Base-by-base conservation (phyloP, 1,140 invertebrate species). In the Sinella curviseta region DNA sequence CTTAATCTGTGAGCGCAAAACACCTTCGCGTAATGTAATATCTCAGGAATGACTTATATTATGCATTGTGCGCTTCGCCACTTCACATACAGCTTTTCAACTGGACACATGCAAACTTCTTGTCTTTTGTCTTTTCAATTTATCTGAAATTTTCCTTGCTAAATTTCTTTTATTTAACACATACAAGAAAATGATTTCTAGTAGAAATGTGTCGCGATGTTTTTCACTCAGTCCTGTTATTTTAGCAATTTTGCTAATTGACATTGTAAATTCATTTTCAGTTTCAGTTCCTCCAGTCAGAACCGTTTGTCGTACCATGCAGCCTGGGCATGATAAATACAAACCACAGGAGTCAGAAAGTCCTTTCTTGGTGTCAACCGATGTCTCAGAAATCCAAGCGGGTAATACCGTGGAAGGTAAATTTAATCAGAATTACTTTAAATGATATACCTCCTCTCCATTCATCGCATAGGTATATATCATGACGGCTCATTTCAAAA, bases 291-390 rank as follows among this genome's bases (percentile, higher is more conserved):
- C 74, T 8, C 74, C 74, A 3, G 74, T 75, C 3, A 36, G 35
- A 26, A 39, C 74, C 14, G 74, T 75, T 26, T 75, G 74, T 30
- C 14, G 28, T 4, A 39, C 12, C 16, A 75, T 75, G 74, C 74
- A 75, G 4, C 74, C 74, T 39, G 74, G 74, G 2, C 74, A 75
- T 30, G 74, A 75, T 26, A 75, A 54, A 26, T 75, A 75, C 74
- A 75, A 75, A 24, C 35, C 74, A 48, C 74, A 75, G 36, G 24
- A 12, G 26, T 14, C 17, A 3, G 24, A 26, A 31, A 36, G 35
- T 30, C 74, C 74, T 8, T 75, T 75, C 24, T 28, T 26, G 3
- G 74, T 75, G 33, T n/a, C 74, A 14, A 75, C 74, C 3, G 74
- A 75, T 30, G 28, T 48, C 39, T 36, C 36, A 3, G 35, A 75